Evolutionary conservation across 2,888 invertebrate species (phyloP).

Genomic region (Syrphus vitripennis): DNA sequence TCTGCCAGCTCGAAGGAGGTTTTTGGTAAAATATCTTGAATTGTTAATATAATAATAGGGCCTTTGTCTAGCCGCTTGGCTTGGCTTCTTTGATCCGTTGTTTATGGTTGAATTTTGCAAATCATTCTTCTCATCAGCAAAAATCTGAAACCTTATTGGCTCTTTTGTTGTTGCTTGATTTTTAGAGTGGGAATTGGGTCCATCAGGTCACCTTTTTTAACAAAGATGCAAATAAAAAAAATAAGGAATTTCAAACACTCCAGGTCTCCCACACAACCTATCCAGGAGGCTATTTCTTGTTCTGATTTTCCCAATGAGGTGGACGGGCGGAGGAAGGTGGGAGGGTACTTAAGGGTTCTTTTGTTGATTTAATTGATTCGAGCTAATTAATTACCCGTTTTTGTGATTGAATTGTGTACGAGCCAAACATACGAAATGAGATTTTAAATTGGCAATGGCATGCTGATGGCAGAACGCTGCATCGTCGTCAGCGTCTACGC

Average conservation of each 20-base stretch:
- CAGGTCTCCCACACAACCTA: background rate
- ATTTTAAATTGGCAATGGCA: slow-evolving; percentile 62
- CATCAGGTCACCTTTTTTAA: slow-evolving; percentile 22
- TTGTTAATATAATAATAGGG: slow-evolving; percentile 46
- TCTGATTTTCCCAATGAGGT: background rate
- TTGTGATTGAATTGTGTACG: slow-evolving; percentile 66
- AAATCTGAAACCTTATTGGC: slow-evolving; percentile 23
- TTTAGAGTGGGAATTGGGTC: slow-evolving; percentile 14
- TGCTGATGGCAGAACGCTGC: background rate
- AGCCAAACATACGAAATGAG: slow-evolving; percentile 55
- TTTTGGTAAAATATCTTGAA: slow-evolving; percentile 1
- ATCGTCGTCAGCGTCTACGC: no score
- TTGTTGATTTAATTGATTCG: slow-evolving; percentile 70
- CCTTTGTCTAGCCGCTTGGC: slow-evolving; percentile 28
- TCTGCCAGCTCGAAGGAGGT: background rate
- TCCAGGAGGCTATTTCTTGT: background rate
- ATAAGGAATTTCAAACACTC: background rate
- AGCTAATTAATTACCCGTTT: slow-evolving; percentile 68
- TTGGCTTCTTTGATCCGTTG: slow-evolving; percentile 18
- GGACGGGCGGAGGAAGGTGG: background rate
- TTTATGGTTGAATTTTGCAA: slow-evolving; percentile 17
- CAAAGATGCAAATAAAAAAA: background rate
- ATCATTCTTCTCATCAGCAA: background rate
- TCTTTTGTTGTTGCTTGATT: slow-evolving; percentile 2
- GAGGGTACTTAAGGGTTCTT: slow-evolving; percentile 39